phyloP scores from a whole-genome alignment of 2,797 vertebrate genomes.

The Spea hammondii region DNA sequence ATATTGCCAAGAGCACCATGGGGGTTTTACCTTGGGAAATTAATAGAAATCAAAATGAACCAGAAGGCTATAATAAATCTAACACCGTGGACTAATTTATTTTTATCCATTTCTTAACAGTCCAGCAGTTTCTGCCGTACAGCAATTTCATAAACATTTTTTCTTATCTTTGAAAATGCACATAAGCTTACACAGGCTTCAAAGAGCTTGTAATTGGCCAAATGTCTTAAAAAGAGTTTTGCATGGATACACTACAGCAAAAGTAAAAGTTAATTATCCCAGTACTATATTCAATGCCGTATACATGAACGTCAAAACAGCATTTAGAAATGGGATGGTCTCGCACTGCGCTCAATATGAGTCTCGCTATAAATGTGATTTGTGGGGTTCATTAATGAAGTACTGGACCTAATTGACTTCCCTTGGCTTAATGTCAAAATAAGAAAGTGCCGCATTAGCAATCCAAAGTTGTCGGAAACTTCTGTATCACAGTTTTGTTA shows the following conservation, averaged over 20 bases:
- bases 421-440: slow-evolving; percentile 67
- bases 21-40: slow-evolving; percentile 61
- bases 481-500: slow-evolving; percentile 42
- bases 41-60: slow-evolving; percentile 67
- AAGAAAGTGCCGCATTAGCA: slow-evolving; percentile 62
- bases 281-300: slow-evolving; percentile 59
- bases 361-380: slow-evolving; percentile 71
- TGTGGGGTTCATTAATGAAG: slow-evolving; percentile 72
- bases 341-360: slow-evolving; percentile 60
- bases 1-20: slow-evolving; percentile 61
- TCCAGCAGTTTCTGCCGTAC: slow-evolving; percentile 59
- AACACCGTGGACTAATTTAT: slow-evolving; percentile 62
- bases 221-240: slow-evolving; percentile 65
- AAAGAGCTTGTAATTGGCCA: slow-evolving; percentile 68
- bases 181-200: slow-evolving; percentile 61
- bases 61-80: slow-evolving; percentile 60
- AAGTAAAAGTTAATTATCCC: slow-evolving; percentile 75
- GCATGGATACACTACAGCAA: slow-evolving; percentile 66
- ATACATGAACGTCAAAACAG: slow-evolving; percentile 65
- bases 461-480: slow-evolving; percentile 61
- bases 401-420: slow-evolving; percentile 73
- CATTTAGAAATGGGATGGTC: slow-evolving; percentile 64
- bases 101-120: slow-evolving; percentile 65
- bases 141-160: slow-evolving; percentile 66
- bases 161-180: slow-evolving; percentile 61